Conservation (phyloP, 2,888 invertebrate species). For the Ligdia adustata region DNA sequence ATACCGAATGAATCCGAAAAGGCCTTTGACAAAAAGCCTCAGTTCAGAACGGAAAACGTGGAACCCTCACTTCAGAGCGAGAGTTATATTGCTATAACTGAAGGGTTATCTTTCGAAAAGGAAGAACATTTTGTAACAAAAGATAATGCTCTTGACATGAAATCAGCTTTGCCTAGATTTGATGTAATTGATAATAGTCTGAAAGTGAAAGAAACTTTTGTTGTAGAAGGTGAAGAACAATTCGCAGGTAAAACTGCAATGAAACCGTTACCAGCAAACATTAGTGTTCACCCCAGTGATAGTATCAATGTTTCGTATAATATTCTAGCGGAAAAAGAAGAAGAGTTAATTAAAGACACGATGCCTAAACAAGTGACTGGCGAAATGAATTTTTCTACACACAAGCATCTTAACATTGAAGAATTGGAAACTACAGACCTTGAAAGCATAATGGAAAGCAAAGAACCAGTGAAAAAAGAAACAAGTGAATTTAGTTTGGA, state of each 20-base stretch:
- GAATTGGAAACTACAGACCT: slow-evolving; percentile 50
- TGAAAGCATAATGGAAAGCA: slow-evolving; percentile 44
- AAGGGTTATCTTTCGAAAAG: slow-evolving; percentile 67
- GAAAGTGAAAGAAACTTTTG: slow-evolving; percentile 52
- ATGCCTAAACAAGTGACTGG: slow-evolving; percentile 44
- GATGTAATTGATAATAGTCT: slow-evolving; percentile 50
- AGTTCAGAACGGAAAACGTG: slow-evolving; percentile 47
- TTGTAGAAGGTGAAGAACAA: slow-evolving; percentile 52
- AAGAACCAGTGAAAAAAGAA: slow-evolving; percentile 38
- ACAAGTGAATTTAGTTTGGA: slow-evolving; percentile 47
- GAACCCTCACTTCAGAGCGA: slow-evolving; percentile 62
- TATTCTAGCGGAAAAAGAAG: slow-evolving; percentile 57
- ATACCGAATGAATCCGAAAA: slow-evolving; percentile 56
- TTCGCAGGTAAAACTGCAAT: slow-evolving; percentile 40
- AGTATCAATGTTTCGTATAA: slow-evolving; percentile 57
- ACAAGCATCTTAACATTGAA: slow-evolving; percentile 57
- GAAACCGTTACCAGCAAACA: slow-evolving; percentile 58
- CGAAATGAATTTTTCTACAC: slow-evolving; percentile 45
- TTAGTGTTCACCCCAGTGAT: slow-evolving; percentile 70
- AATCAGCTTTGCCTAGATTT: slow-evolving; percentile 39
- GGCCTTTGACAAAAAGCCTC: slow-evolving; percentile 35
- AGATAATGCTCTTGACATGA: slow-evolving; percentile 40
- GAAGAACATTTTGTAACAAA: slow-evolving; percentile 47
- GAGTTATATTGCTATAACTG: slow-evolving; percentile 65
- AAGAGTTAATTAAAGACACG: slow-evolving; percentile 37